Evolutionary conservation across 2,888 invertebrate species (phyloP).

Genomic region (Drosophila tanythrix): DNA sequence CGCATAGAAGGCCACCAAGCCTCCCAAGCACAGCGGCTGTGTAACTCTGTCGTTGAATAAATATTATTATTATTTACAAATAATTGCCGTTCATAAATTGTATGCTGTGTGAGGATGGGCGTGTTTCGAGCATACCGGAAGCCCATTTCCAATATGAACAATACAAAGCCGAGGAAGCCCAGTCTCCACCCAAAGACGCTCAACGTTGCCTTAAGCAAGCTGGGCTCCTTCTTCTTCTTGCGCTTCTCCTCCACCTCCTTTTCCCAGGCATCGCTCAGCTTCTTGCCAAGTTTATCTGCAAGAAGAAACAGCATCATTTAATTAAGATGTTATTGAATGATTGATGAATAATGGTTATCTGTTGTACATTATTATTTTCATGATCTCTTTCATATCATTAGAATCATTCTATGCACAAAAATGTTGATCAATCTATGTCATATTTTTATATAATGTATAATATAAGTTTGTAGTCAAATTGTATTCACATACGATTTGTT

Average conservation of each 20-base stretch:
- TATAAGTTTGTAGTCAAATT: too few species aligned
- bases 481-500: too few species aligned
- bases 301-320: conserved; percentile 10
- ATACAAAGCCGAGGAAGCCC: conserved; percentile 87
- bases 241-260: conserved; percentile 85
- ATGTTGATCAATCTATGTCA: too few species aligned
- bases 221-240: conserved; percentile 85
- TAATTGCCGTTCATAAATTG: conserved; percentile 64
- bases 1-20: conserved; percentile 87
- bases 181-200: conserved; percentile 88
- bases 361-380: neutral
- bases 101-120: conserved; percentile 18
- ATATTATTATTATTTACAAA: conserved; percentile 17
- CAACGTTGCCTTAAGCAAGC: conserved; percentile 83
- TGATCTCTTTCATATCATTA: neutral
- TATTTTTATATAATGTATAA: too few species aligned
- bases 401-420: neutral
- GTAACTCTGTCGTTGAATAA: conserved; percentile 85
- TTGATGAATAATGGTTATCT: neutral
- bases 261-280: conserved; percentile 87
- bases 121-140: conserved; percentile 84
- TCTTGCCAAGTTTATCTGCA: conserved; percentile 86
- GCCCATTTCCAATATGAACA: conserved; percentile 87
- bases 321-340: conserved; percentile 3
- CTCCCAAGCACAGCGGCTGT: conserved; percentile 88